Conservation (phyloP, 2,888 invertebrate genomes). For the Machimus rusticus region DNA sequence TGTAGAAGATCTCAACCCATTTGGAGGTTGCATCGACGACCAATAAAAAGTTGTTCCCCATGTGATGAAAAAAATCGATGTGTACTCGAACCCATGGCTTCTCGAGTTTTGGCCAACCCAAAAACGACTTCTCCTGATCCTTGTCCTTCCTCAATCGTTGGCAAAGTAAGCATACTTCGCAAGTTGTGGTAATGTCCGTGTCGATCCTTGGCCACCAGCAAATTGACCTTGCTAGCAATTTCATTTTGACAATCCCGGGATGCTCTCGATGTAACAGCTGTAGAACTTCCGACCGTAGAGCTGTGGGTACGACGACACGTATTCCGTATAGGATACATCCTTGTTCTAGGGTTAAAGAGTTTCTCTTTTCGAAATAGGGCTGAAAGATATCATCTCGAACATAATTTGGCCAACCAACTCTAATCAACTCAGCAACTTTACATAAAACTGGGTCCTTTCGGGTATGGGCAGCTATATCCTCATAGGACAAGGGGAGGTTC, state of each 20-base stretch:
- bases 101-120: too few relatives aligned
- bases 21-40: neutral
- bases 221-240: neutral
- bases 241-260: slow-evolving; percentile 1
- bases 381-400: too few relatives aligned
- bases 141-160: too few relatives aligned
- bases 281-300: neutral
- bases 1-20: neutral
- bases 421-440: neutral
- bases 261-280: neutral
- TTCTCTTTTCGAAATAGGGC: neutral
- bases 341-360: neutral
- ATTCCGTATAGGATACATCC: neutral
- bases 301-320: neutral
- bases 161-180: too few relatives aligned
- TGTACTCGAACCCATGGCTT: too few relatives aligned
- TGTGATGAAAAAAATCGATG: too few relatives aligned
- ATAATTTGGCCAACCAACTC: neutral
- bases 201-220: too few relatives aligned
- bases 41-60: neutral
- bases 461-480: neutral
- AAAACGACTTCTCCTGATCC: too few relatives aligned
- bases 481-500: neutral
- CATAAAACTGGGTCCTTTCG: neutral
- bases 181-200: too few relatives aligned